A percentile compares a stretch with the other conserved stretches of the same genome.
Conservation (phyloP, 2,797 vertebrate species). For the Ataeniobius toweri region DNA sequence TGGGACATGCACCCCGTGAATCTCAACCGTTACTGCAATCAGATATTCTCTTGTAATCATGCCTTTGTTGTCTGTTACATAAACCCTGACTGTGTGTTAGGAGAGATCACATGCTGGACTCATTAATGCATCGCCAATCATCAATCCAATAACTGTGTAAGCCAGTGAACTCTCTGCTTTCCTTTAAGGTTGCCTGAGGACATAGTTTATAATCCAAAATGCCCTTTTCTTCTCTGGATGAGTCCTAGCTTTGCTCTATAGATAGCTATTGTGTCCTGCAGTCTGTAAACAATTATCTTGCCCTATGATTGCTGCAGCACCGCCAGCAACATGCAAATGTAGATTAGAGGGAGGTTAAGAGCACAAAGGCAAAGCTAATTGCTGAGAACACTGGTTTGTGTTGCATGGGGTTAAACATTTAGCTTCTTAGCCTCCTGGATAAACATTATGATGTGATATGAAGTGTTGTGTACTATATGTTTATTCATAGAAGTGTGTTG, state of each 20-base stretch:
- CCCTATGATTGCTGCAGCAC: conserved; percentile 30
- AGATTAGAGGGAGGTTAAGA: conserved; percentile 48
- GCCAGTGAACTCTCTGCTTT: conserved; percentile 41
- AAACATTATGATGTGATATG: conserved; percentile 43
- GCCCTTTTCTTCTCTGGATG: conserved; percentile 24
- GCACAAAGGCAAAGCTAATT: conserved; percentile 51
- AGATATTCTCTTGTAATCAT: conserved; percentile 21
- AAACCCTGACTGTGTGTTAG: conserved; percentile 20
- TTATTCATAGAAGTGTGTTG: conserved; percentile 29
- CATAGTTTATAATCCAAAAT: conserved; percentile 30
- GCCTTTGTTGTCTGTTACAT: conserved; percentile 40
- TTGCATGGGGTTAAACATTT: conserved; percentile 53
- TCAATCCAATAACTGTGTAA: conserved; percentile 46
- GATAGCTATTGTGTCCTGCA: conserved; percentile 48
- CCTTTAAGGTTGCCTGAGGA: conserved; percentile 52
- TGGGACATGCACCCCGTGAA: conserved; percentile 4
- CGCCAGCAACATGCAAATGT: conserved; percentile 45
- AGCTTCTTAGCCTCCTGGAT: conserved; percentile 53
- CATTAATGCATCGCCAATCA: conserved; percentile 66
- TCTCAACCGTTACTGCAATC: conserved; percentile 5
- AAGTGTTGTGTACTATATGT: conserved; percentile 22
- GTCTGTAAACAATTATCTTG: conserved; percentile 64
- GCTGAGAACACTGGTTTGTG: conserved; percentile 41
- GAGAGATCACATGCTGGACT: conserved; percentile 50
- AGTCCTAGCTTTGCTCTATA: conserved; percentile 22